Percentiles rank a stretch among this genome's conserved stretches.
Evolutionary conservation across 2,888 invertebrate species (phyloP).

Genomic region (Ophioninae sp.): DNA sequence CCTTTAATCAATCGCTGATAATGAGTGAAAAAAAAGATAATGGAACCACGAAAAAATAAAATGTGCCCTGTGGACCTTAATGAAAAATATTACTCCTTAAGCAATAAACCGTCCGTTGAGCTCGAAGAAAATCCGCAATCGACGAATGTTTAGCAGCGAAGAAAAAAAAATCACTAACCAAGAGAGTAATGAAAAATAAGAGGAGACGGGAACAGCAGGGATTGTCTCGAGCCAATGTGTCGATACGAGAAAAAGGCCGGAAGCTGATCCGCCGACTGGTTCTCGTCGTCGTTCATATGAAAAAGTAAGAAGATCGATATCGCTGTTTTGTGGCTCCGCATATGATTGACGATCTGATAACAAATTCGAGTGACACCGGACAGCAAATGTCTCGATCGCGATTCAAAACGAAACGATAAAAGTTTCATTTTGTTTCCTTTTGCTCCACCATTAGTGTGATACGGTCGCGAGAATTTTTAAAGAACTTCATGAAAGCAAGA

Average conservation of each 20-base stretch:
- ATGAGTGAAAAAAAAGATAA: background rate
- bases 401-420: slow-evolving; percentile 16
- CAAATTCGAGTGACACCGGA: slow-evolving; percentile 35
- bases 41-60: background rate
- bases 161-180: background rate
- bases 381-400: slow-evolving; percentile 24
- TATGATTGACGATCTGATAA: slow-evolving; percentile 9
- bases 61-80: background rate
- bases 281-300: slow-evolving; percentile 25
- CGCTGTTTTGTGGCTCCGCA: slow-evolving; percentile 4
- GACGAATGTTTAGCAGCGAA: background rate
- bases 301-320: slow-evolving; percentile 15
- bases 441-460: background rate
- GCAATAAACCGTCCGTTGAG: background rate
- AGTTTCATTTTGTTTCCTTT: background rate
- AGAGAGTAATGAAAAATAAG: background rate
- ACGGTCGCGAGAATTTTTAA: background rate
- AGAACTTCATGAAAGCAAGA: background rate
- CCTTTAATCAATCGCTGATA: background rate
- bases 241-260: slow-evolving; percentile 41
- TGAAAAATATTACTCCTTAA: background rate
- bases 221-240: background rate
- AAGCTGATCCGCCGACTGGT: slow-evolving; percentile 36
- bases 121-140: background rate
- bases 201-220: background rate